These are phyloP conservation scores for Papilio xuthus DNA, from an alignment of 1,140 invertebrate genomes.

Conservation along the genomic window DNA sequence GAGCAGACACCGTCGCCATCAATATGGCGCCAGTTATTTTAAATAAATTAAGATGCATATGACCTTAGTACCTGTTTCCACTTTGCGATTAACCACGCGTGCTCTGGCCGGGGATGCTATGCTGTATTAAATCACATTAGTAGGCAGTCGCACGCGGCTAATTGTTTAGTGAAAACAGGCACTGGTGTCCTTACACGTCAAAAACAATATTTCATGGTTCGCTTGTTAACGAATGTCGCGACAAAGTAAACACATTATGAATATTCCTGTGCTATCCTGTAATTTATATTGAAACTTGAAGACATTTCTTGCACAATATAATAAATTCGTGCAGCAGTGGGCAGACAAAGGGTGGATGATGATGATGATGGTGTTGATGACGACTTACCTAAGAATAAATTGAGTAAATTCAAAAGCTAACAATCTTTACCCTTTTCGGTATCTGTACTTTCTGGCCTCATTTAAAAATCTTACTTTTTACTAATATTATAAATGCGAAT, in stretches of 20 bases:
- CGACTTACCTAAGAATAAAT: no score
- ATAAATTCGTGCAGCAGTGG: background rate
- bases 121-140: background rate
- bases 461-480: no score
- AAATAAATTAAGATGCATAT: background rate
- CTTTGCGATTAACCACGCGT: background rate
- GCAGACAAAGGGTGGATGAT: no score
- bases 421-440: no score
- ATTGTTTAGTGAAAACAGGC: background rate
- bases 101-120: background rate
- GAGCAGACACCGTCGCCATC: background rate
- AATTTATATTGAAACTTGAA: background rate
- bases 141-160: background rate
- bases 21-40: background rate
- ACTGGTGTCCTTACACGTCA: background rate
- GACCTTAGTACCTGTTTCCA: background rate
- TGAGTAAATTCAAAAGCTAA: no score
- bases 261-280: background rate
- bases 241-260: background rate
- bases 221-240: background rate
- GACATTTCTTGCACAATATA: background rate
- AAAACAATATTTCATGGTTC: background rate
- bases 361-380: no score
- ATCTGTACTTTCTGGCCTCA: no score
- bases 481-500: no score